Base-by-base conservation (phyloP, 2,888 invertebrate genomes). In the Willowsia nigromaculata region DNA sequence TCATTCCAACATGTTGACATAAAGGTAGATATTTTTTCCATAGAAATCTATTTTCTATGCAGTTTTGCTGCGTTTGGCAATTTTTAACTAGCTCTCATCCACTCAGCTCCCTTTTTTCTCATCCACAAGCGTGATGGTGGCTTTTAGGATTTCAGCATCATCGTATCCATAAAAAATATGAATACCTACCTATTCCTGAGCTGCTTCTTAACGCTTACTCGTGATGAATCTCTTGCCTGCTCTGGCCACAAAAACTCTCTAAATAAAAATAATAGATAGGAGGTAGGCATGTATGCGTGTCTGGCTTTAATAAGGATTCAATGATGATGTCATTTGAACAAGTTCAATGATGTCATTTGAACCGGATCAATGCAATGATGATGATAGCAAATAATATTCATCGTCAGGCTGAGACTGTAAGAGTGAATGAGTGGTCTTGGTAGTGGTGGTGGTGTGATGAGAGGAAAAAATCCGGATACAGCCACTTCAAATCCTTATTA, bases 401-500 rank as follows among this genome's bases (percentile, higher is more conserved):
- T 25, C 2, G 18, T 25, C 22, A 30, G 6, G 27, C 33, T 25
- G 25, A 50, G 50, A 25, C 25, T 62, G 50, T 27, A 33, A 27
- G 50, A 27, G 59, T 81, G 22, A 22, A n/a, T 22, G 30, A 22
- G 43, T 62, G 40, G 43, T 13, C 7, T 7, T 9, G n/a, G 3
- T 65, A 30, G 15, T 27, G 27, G 9, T 50, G 25, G 18, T 33
- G 22, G 22, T 33, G 47, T 27, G 50, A 33, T 25, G 74, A 74
- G 56, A 59, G 84, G 25, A 27, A 78, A 78, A 85, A 85, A 85
- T 78, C 85, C 56, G 68, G 76, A 85, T 85, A 78, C 78, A 85
- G 62, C 76, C 78, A 85, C 85, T 85, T 85, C 18, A 85, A 85
- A 85, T 85, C 62, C 85, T 85, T 78, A 85, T 78, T 85, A 85